Conservation (phyloP, 2,797 vertebrate species). For the Sebastes glaucus region DNA sequence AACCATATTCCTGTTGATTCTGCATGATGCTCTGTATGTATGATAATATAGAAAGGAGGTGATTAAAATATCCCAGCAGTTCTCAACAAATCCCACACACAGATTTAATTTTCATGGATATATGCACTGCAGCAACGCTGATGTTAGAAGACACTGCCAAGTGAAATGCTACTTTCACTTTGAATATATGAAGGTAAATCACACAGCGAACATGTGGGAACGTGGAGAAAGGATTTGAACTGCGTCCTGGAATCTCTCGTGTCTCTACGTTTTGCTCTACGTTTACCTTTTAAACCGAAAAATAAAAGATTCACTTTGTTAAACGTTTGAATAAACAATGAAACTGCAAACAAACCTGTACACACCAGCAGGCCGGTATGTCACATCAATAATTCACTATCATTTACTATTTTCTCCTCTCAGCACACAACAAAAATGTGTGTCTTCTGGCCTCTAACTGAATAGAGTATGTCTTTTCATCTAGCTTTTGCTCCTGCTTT, state of each 20-base stretch:
- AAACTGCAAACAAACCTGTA: conserved; percentile 4
- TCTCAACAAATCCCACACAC: conserved; percentile 35
- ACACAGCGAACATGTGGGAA: not conserved
- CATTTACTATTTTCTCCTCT: conserved; percentile 18
- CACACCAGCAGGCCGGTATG: conserved; percentile 7
- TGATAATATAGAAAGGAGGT: conserved; percentile 21
- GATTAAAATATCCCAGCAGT: conserved; percentile 46
- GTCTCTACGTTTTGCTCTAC: not conserved
- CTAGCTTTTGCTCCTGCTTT: not conserved
- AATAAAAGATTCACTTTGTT: not conserved
- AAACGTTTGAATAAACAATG: not conserved
- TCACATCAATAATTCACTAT: conserved; percentile 38
- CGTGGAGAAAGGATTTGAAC: not conserved
- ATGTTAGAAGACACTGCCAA: conserved; percentile 20
- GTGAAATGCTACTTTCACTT: conserved; percentile 21
- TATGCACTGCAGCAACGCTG: not conserved
- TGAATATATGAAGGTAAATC: conserved; percentile 14
- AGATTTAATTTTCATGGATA: conserved; percentile 51
- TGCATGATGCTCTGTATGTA: conserved; percentile 19
- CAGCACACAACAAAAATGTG: not conserved
- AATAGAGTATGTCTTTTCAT: not conserved
- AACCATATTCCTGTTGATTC: conserved; percentile 17
- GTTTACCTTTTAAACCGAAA: not conserved
- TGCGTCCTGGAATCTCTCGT: not conserved
- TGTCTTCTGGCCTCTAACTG: conserved; percentile 22